Base-by-base conservation (phyloP, 2,113 vertebrate species). In the Mormoops blainvillei region DNA sequence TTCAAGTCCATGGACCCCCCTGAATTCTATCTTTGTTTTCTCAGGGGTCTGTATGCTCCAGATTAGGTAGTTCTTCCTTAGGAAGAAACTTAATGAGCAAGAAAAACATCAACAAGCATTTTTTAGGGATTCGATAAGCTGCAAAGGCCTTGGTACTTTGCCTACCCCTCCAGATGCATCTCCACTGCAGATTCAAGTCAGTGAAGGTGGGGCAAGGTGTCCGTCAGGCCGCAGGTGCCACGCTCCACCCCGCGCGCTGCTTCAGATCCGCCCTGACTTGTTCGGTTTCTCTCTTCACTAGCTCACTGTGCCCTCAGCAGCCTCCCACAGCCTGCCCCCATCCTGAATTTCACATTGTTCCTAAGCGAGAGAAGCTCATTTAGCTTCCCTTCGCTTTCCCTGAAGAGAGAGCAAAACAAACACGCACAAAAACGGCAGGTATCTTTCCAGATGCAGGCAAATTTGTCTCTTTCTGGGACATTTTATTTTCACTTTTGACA, bases 371-470 rank as follows among this genome's bases (percentile, higher is more conserved):
- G 90, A 76, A 97, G 38, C 82, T 95, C 94, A 83, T 91, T 89
- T 74, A 61, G 50, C 95, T 96, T 84, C 61, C 33, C 26, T 36
- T 74, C 85, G 68, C 67, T 88, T 65, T 84, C 31, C 56, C 68
- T 70, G 56, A 94, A 94, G 87, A 70, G 70, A 96, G 95, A 88
- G 52, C 92, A 96, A 94, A 94, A 85, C 89, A 95, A 94, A 93
- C 48, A 92, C 74, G n/a, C 80, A 76, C 86, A 65, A 11, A 38
- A 76, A 88, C 68, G 96, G 95, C 2, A 6, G 56, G 5, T 91
- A n/a, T 88, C 94, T 89, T 94, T 65, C 52, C 61, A 61, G 90
- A 81, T 33, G 15, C 68, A 90, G 91, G 87, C 70, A 96, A 43
- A 92, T 94, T 63, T 85, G 74, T 92, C 87, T 96, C 87, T 74